These are phyloP conservation scores for Caenorhabditis panamensis DNA, from an alignment of 2,888 invertebrate species.

Conservation along the genomic window DNA sequence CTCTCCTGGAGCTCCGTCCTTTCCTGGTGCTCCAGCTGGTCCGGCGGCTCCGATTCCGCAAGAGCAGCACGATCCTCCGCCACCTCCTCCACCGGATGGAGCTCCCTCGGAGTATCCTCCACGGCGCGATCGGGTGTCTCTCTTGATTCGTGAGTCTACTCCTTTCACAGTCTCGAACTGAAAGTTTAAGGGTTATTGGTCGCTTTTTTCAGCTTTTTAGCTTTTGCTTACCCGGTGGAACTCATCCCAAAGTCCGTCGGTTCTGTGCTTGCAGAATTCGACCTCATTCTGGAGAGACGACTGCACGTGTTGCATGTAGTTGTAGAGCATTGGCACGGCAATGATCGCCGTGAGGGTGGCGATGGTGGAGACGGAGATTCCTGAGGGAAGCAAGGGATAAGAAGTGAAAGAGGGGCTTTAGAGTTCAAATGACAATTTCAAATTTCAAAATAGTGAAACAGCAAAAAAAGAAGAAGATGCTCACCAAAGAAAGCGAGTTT, in stretches of 20 bases:
- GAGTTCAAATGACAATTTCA: no score
- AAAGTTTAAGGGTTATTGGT: not conserved
- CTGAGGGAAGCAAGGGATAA: slow-evolving; percentile 18
- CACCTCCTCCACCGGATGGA: slow-evolving; percentile 53
- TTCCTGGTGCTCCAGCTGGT: slow-evolving; percentile 71
- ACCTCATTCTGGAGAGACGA: slow-evolving; percentile 78
- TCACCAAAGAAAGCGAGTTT: slow-evolving; percentile 77
- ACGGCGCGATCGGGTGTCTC: slow-evolving; percentile 60
- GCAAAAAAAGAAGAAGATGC: not conserved
- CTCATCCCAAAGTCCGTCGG: slow-evolving; percentile 75
- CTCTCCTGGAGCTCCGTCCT: slow-evolving; percentile 68
- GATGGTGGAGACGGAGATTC: slow-evolving; percentile 66
- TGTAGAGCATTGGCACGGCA: slow-evolving; percentile 80
- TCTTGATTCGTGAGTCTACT: slow-evolving; percentile 66
- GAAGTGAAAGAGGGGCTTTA: not conserved
- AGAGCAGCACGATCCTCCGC: slow-evolving; percentile 69
- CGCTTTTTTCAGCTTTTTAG: no score
- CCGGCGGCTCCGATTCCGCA: slow-evolving; percentile 75
- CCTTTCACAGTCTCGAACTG: slow-evolving; percentile 69
- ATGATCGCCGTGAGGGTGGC: slow-evolving; percentile 79
- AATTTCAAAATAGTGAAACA: not conserved
- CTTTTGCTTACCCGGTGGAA: slow-evolving; percentile 65
- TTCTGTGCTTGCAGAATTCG: slow-evolving; percentile 75
- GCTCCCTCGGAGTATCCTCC: slow-evolving; percentile 55
- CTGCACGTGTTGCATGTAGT: slow-evolving; percentile 80